Evolutionary conservation across 2,113 vertebrate genomes (phyloP).

Genomic region (Cephalophus harveyi): DNA sequence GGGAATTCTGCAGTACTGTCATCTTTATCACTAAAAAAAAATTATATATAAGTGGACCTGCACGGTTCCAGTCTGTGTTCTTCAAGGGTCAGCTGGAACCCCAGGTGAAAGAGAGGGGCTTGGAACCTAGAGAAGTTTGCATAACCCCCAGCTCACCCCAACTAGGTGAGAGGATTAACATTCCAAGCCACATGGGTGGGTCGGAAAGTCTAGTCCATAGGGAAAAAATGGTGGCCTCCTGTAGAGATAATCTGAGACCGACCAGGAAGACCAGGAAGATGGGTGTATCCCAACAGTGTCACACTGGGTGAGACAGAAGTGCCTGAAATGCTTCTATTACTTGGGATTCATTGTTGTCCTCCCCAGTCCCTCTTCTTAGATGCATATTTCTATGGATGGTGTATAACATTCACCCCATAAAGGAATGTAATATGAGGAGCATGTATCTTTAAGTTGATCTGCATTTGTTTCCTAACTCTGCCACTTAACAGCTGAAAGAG

Average conservation of each 20-base stretch:
- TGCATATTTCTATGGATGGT: neutral
- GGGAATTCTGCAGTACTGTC: neutral
- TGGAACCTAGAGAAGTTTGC: neutral
- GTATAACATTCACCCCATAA: neutral
- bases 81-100: neutral
- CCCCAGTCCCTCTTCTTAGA: neutral
- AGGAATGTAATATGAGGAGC: neutral
- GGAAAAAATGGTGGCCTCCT: neutral
- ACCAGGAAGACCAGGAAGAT: neutral
- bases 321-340: neutral
- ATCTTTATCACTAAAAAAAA: neutral
- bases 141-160: neutral
- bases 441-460: neutral
- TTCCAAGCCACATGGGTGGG: neutral
- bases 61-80: neutral
- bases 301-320: neutral
- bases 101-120: neutral
- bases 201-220: neutral
- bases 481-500: neutral
- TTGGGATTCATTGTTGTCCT: neutral
- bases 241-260: neutral
- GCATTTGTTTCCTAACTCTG: neutral
- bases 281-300: neutral
- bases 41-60: neutral
- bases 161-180: neutral